Percentiles rank a stretch among this genome's conserved stretches.
Evolutionary conservation across 2,888 invertebrate genomes (phyloP).

Genomic region (Sepioteuthis lessoniana): DNA sequence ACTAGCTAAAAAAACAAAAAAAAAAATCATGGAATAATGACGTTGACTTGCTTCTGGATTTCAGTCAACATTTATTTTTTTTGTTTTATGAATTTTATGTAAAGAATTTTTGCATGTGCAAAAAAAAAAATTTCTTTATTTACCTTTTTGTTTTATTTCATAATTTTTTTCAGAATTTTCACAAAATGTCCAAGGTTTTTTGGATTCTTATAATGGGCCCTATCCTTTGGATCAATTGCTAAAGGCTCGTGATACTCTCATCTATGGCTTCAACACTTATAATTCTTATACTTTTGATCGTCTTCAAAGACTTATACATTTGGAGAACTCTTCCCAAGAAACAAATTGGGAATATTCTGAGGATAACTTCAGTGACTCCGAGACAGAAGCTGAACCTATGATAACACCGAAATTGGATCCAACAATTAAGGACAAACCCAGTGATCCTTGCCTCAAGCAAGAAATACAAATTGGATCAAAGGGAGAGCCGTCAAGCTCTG

Average conservation of each 20-base stretch:
- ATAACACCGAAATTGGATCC: background rate
- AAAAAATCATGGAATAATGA: too few relatives aligned
- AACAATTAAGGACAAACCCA: background rate
- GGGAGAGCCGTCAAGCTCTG: background rate
- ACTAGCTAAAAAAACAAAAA: too few relatives aligned
- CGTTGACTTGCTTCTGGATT: too few relatives aligned
- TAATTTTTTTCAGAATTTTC: background rate
- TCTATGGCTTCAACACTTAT: conserved; percentile 15
- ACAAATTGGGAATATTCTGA: background rate
- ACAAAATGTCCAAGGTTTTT: background rate
- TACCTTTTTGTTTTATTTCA: too few relatives aligned
- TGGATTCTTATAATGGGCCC: background rate
- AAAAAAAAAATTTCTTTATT: too few relatives aligned
- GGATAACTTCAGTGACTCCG: background rate
- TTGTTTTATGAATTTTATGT: too few relatives aligned
- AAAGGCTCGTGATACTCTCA: background rate
- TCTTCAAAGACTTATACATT: background rate
- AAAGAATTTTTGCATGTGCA: too few relatives aligned
- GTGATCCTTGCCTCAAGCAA: too few relatives aligned
- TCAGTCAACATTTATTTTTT: too few relatives aligned
- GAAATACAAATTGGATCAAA: background rate
- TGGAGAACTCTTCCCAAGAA: background rate
- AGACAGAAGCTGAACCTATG: background rate
- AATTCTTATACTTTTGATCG: background rate
- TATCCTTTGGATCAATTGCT: background rate